Base-by-base conservation (phyloP, 2,888 invertebrate genomes). In the Loripinus fragilis region DNA sequence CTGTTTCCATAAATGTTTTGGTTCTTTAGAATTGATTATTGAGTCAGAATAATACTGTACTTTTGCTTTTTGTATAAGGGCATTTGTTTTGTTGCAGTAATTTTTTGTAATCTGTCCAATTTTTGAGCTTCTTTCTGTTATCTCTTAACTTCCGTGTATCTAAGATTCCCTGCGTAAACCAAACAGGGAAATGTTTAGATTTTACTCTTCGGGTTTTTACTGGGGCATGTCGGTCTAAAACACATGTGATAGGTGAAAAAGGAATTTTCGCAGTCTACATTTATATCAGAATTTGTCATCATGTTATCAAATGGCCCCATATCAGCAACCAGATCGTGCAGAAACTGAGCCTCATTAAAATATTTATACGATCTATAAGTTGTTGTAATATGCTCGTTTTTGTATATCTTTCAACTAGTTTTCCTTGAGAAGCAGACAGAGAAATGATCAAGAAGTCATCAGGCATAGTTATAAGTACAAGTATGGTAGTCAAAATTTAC, bases 391-490 rank as follows among this genome's bases (percentile, higher is more conserved):
- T 60, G 60, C 3, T 33, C 33, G 17, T 60, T 1, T 60, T 60
- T 60, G 20, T 30, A 20, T 12, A 60, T 60, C 33, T 28, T 60
- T 5, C 15, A 17, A 33, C 28, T 33, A 5, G 33, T 20, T 28
- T 55, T 55, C 2, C 55, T 25, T 10, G 60, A 60, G 33, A 60
- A 60, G 33, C 60, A 60, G 33, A 60, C 60, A 20, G 60, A 33
- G 33, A 60, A 60, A 30, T 33, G 60, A 25, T 52, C 52, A 52
- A 30, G 30, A 33, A 60, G 10, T 15, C n/a, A n/a, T n/a, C n/a
- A n/a, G n/a, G 60, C 25, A 23, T 28, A 10, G 38, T 5, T 38
- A 12, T 38, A 8, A 12, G 38, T 8, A 38, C 38, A 38, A 38
- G 7, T 8, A 8, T 38, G 38, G 38, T 38, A 38, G 38, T 38